phyloP scores from a whole-genome alignment of 2,888 invertebrate species.

The Bugulina stolonifera region DNA sequence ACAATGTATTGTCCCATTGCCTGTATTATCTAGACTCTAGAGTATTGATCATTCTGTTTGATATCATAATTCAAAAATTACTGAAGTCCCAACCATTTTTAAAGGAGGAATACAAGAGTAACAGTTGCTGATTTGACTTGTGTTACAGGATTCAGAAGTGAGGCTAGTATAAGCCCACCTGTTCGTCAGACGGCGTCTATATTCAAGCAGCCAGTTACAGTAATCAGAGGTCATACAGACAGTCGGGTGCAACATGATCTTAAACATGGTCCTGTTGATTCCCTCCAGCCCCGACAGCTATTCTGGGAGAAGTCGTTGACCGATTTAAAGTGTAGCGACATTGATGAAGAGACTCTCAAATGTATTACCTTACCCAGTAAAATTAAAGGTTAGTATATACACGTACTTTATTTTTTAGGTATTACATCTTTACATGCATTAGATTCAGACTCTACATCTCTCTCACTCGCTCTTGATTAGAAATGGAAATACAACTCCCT shows the following conservation, averaged over 20 bases:
- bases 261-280: conserved; percentile 73
- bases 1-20: no score
- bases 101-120: no score
- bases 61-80: no score
- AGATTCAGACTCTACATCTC: neutral
- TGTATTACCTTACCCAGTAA: conserved; percentile 75
- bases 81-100: no score
- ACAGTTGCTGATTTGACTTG: no score
- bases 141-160: conserved; percentile 55
- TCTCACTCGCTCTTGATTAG: no score
- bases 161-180: conserved; percentile 84
- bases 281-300: conserved; percentile 48
- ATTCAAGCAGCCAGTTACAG: conserved; percentile 96
- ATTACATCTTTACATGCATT: neutral
- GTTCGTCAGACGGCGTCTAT: conserved; percentile 96
- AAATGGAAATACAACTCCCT: no score
- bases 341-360: conserved; percentile 71
- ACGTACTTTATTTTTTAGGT: neutral
- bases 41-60: no score
- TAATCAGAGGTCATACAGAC: conserved; percentile 78
- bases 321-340: conserved; percentile 80
- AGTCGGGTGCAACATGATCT: conserved; percentile 80
- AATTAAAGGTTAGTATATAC: conserved; percentile 47
- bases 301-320: conserved; percentile 62
- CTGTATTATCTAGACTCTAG: no score